Base-by-base conservation (phyloP, 2,797 vertebrate species). In the Phoxinus dragarum region DNA sequence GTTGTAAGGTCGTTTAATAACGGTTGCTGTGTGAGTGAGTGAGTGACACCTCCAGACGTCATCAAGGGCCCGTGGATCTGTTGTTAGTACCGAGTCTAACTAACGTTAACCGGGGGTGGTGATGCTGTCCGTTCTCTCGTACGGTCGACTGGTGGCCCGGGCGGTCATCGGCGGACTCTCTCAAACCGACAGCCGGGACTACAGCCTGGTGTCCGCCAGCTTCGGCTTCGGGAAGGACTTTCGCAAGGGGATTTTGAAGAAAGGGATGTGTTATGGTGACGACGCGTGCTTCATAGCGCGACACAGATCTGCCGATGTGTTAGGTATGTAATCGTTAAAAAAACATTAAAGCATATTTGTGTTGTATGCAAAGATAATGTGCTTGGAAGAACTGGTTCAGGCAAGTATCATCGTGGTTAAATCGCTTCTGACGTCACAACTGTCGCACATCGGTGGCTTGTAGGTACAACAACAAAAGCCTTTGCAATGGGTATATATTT, bases 171-270 rank as follows among this genome's bases (percentile, higher is more conserved):
- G 98, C 71, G 97, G 98, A 92, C 97, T 99, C 42, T 98, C 98
- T 87, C 98, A 99, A 93, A 97, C 98, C 1, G 98, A 99, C 92
- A 94, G 97, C 88, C 96, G 98, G 89, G 98, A 99, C 93, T 99
- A 99, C 94, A 98, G 98, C 90, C 94, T 99, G 89, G 95, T 99
- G 90, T 97, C 96, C 1, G 98, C 98, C 82, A 98, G 97, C 90
- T 98, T 95, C 91, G 98, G 98, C 87, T 99, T 98, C 86, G 98
- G 98, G 21, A 99, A 99, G 93, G 98, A 99, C 94, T 98, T 98
- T 93, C 96, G 98, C 23, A 99, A 98, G 93, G 96, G 96, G 87
- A 96, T 97, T 88, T 92, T 96, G 16, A 97, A 97, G 95, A 97
- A 97, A 86, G 96, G 96, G 85, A 96, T 96, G 94, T 97, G 96